These are phyloP conservation scores for Drosophila littoralis DNA, from an alignment of 1,140 invertebrate species.

Conservation along the genomic window DNA sequence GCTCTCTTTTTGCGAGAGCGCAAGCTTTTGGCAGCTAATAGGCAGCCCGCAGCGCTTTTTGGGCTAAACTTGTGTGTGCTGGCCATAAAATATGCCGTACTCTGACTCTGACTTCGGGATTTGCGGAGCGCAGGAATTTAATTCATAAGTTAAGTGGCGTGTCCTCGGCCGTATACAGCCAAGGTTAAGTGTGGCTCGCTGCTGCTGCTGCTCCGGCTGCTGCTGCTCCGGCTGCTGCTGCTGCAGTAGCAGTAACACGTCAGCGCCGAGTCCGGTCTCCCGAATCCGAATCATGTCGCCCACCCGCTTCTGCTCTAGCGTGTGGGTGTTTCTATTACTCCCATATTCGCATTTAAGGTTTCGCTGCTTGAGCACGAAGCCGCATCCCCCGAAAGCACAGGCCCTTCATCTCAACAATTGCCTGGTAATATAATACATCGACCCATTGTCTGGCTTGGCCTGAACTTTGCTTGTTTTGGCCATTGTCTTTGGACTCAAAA, in stretches of 20 bases:
- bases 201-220: slow-evolving; percentile 25
- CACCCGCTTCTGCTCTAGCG: slow-evolving; percentile 1
- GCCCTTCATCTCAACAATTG: slow-evolving; percentile 58
- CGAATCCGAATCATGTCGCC: slow-evolving; percentile 1
- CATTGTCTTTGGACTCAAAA: slow-evolving; percentile 23
- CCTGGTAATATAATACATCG: slow-evolving; percentile 56
- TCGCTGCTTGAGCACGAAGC: slow-evolving; percentile 67
- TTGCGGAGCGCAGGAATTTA: slow-evolving; percentile 71
- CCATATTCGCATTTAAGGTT: slow-evolving; percentile 38
- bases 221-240: slow-evolving; percentile 1
- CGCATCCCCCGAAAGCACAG: slow-evolving; percentile 14
- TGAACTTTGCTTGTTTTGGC: slow-evolving; percentile 45
- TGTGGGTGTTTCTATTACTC: slow-evolving; percentile 42
- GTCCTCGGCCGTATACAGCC: slow-evolving; percentile 75
- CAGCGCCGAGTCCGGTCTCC: slow-evolving; percentile 28
- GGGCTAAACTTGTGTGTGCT: slow-evolving; percentile 57
- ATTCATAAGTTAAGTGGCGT: slow-evolving; percentile 79
- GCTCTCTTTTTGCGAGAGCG: slow-evolving; percentile 8
- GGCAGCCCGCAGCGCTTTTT: slow-evolving; percentile 41
- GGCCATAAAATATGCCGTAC: slow-evolving; percentile 38
- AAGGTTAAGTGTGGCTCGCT: slow-evolving; percentile 71
- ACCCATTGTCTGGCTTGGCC: slow-evolving; percentile 35
- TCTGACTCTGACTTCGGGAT: slow-evolving; percentile 30
- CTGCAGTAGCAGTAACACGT: slow-evolving; percentile 46
- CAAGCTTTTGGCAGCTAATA: slow-evolving; percentile 4